phyloP scores from a whole-genome alignment of 2,888 invertebrate genomes.

The Diaphora mendica region DNA sequence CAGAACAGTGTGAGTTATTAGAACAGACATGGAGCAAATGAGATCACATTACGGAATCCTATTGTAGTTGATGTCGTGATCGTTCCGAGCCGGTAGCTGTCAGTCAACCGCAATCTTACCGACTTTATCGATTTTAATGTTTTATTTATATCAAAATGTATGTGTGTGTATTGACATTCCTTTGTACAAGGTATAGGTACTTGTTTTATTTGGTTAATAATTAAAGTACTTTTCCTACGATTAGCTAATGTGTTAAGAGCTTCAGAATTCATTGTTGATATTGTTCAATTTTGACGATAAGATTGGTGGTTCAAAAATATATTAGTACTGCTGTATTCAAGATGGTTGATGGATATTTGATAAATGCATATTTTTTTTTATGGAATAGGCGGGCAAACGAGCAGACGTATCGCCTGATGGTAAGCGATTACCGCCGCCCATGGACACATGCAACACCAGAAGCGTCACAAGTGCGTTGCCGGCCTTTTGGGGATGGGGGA shows the following conservation, averaged over 20 bases:
- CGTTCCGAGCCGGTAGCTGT: slow-evolving; percentile 47
- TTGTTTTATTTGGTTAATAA: not conserved
- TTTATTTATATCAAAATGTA: slow-evolving; percentile 19
- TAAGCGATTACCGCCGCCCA: too few relatives aligned
- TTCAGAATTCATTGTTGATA: not conserved
- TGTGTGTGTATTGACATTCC: slow-evolving; percentile 21
- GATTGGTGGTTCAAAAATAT: not conserved
- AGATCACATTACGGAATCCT: slow-evolving; percentile 54
- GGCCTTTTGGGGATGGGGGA: too few relatives aligned
- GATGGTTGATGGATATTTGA: too few relatives aligned
- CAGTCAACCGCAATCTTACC: slow-evolving; percentile 41
- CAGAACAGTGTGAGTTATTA: slow-evolving; percentile 34
- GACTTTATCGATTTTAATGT: slow-evolving; percentile 35
- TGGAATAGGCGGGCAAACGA: too few relatives aligned
- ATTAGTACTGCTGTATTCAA: not conserved
- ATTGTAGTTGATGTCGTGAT: slow-evolving; percentile 53
- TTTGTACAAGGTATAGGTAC: slow-evolving; percentile 10
- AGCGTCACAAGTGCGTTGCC: too few relatives aligned
- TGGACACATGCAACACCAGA: too few relatives aligned
- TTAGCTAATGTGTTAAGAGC: not conserved
- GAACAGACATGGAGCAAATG: slow-evolving; percentile 50
- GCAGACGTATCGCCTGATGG: too few relatives aligned
- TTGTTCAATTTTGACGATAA: not conserved
- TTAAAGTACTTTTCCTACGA: not conserved
- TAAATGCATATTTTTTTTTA: too few relatives aligned